A percentile compares a stretch with the other conserved stretches of the same genome.
Conservation (phyloP, 2,113 vertebrate species). For the Mustelus asterias region DNA sequence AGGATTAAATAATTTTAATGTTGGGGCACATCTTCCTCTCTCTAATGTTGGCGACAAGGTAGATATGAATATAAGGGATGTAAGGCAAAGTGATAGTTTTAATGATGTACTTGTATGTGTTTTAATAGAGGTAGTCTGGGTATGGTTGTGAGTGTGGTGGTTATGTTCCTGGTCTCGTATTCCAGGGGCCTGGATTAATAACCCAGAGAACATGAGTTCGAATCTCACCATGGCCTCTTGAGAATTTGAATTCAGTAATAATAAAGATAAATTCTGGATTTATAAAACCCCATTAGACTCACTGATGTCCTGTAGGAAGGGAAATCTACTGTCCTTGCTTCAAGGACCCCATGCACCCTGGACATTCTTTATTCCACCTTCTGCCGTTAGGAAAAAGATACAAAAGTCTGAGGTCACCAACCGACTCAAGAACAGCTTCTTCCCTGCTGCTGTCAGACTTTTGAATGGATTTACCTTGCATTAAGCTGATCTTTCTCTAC, state of each 20-base stretch:
- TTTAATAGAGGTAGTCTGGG: neutral
- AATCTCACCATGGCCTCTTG: neutral
- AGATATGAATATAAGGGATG: neutral
- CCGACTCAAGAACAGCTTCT: too few relatives aligned
- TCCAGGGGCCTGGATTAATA: neutral
- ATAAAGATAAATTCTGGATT: neutral
- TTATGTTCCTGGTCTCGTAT: neutral
- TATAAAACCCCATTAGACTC: neutral
- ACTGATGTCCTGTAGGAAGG: neutral
- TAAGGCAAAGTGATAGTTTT: neutral
- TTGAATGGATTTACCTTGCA: too few relatives aligned
- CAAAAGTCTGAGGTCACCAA: too few relatives aligned
- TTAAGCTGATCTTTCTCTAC: too few relatives aligned
- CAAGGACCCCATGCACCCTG: too few relatives aligned
- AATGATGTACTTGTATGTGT: neutral
- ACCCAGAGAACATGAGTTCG: neutral
- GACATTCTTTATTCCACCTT: too few relatives aligned
- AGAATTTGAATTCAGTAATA: neutral
- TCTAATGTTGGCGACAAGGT: neutral
- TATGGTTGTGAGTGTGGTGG: neutral
- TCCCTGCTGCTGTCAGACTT: too few relatives aligned
- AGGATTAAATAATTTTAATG: constrained; percentile 21
- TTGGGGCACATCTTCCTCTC: neutral
- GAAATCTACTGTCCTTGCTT: neutral
- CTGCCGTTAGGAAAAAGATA: too few relatives aligned